These are phyloP conservation scores for Embidobia sp. DNA, from an alignment of 2,888 invertebrate species.

Conservation along the genomic window DNA sequence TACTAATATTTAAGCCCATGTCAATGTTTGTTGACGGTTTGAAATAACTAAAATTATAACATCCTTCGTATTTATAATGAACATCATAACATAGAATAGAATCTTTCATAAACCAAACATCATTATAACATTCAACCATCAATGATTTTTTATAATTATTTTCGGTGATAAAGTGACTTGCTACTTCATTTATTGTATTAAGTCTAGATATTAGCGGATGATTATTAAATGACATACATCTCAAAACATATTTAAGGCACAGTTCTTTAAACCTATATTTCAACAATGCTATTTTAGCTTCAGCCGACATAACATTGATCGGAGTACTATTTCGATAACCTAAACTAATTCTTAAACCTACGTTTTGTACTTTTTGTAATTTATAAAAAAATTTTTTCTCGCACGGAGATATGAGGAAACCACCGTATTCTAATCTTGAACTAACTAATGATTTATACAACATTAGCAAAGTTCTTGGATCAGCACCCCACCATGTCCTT, in stretches of 20 bases:
- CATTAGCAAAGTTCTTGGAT: background rate
- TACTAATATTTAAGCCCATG: background rate
- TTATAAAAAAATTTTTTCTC: background rate
- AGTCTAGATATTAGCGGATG: background rate
- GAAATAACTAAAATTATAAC: background rate
- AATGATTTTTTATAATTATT: slow-evolving; percentile 22
- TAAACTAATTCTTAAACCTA: slow-evolving; percentile 24
- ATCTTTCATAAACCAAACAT: slow-evolving; percentile 8
- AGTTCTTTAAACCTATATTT: slow-evolving; percentile 15
- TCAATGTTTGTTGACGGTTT: slow-evolving; percentile 4
- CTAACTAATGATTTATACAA: slow-evolving; percentile 15
- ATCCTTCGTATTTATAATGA: background rate
- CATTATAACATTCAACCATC: background rate
- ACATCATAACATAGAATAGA: background rate
- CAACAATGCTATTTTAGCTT: slow-evolving; percentile 23
- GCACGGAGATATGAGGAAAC: slow-evolving; percentile 19
- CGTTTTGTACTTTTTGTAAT: slow-evolving; percentile 21
- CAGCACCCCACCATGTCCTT: slow-evolving; percentile 40
- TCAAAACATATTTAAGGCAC: slow-evolving; percentile 13
- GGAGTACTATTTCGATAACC: slow-evolving; percentile 46
- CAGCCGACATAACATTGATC: slow-evolving; percentile 38
- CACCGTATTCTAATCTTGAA: slow-evolving; percentile 26
- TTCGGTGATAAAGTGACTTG: slow-evolving; percentile 4
- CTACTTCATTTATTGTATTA: background rate
- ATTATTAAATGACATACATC: slow-evolving; percentile 5